Evolutionary conservation across 2,797 vertebrate species (phyloP).

Genomic region (Rhinophrynus dorsalis): DNA sequence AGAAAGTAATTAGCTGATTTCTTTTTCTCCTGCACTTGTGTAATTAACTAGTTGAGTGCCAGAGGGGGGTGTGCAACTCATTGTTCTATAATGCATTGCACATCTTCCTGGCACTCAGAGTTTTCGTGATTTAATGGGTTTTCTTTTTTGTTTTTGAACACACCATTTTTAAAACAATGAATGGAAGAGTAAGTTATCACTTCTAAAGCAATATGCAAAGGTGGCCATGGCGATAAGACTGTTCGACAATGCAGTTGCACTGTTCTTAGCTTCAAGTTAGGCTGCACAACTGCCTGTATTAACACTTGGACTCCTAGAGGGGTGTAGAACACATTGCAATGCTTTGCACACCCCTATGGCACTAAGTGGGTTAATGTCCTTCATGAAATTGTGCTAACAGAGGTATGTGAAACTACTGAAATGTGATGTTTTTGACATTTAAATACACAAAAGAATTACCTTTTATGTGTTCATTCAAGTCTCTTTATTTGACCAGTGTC

Average conservation of each 20-base stretch:
- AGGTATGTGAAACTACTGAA: constrained; percentile 53
- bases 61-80: too few relatives aligned
- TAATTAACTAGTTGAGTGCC: too few relatives aligned
- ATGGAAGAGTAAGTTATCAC: constrained; percentile 34
- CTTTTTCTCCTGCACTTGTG: constrained; percentile 41
- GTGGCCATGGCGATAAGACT: constrained; percentile 53
- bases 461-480: constrained; percentile 23
- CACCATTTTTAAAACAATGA: too few relatives aligned
- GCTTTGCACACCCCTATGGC: too few relatives aligned
- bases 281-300: constrained; percentile 46
- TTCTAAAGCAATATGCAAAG: constrained; percentile 59
- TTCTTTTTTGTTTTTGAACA: too few relatives aligned
- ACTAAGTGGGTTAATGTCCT: constrained; percentile 48
- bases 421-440: constrained; percentile 38
- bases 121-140: too few relatives aligned
- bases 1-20: constrained; percentile 35
- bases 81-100: too few relatives aligned
- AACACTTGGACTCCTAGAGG: too few relatives aligned
- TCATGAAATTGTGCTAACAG: constrained; percentile 22
- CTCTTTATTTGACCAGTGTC: constrained; percentile 10
- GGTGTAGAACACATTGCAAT: too few relatives aligned
- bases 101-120: too few relatives aligned
- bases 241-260: constrained; percentile 50
- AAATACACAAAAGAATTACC: constrained; percentile 21
- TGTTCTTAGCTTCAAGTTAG: constrained; percentile 43